Conservation (phyloP, 2,113 vertebrate species). For the human (Homo sapiens) region DNA sequence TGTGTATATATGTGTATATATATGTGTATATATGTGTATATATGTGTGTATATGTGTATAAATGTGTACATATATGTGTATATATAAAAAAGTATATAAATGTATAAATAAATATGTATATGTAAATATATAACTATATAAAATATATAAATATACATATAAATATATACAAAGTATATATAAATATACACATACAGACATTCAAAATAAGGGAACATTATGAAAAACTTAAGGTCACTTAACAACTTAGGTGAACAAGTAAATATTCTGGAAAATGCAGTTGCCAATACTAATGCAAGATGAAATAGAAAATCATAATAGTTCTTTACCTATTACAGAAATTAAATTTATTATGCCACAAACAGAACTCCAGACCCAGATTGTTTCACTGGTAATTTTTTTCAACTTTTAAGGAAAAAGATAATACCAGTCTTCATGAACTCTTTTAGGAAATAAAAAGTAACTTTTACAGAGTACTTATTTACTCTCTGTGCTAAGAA, state of each 20-base stretch:
- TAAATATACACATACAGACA: too few species aligned
- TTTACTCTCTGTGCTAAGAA: neutral
- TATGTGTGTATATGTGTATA: fast-evolving
- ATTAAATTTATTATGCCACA: neutral
- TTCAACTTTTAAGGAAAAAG: neutral
- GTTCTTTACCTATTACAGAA: neutral
- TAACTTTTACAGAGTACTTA: neutral
- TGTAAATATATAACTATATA: too few species aligned
- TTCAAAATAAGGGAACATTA: neutral
- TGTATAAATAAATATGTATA: too few species aligned
- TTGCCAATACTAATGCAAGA: neutral
- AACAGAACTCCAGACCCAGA: neutral
- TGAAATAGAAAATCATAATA: conserved; percentile 18
- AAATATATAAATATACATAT: too few species aligned
- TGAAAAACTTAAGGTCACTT: neutral
- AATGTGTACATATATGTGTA: fast-evolving
- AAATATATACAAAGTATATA: neutral
- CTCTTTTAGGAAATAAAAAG: conserved; percentile 7
- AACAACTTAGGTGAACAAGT: neutral
- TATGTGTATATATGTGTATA: too few species aligned
- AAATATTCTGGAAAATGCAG: neutral
- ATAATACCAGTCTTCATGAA: neutral
- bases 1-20: fast-evolving
- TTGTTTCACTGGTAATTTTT: neutral
- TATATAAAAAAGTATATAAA: too few species aligned